Evolutionary conservation across 2,797 vertebrate genomes (phyloP).

Genomic region (Malurus splendens): DNA sequence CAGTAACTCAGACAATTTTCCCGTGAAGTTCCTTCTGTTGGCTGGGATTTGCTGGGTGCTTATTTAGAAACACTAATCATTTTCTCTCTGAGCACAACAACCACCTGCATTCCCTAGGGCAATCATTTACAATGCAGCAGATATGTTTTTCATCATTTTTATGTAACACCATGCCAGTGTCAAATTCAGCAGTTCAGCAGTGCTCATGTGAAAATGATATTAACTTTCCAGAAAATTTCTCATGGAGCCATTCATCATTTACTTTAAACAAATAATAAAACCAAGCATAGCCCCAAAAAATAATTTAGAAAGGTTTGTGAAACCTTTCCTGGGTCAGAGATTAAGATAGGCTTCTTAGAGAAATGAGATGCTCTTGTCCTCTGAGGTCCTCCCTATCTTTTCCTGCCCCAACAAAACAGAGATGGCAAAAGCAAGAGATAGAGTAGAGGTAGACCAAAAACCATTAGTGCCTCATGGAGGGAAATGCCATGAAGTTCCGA

Average conservation of each 20-base stretch:
- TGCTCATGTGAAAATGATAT: not conserved
- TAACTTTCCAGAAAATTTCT: not conserved
- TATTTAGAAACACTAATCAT: not conserved
- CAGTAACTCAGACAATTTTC: not conserved
- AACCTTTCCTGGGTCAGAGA: not conserved
- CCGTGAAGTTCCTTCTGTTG: not conserved
- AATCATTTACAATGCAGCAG: not conserved
- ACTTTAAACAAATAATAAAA: not conserved
- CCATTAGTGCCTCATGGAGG: not conserved
- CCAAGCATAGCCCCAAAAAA: not conserved
- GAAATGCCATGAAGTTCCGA: not conserved
- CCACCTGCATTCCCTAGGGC: not conserved
- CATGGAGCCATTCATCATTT: not conserved
- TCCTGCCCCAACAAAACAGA: not conserved
- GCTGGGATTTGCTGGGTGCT: not conserved
- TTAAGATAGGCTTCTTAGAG: not conserved
- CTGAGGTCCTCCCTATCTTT: not conserved
- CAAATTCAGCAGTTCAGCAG: not conserved
- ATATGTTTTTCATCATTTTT: not conserved
- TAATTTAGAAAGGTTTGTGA: not conserved
- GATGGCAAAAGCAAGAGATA: too few relatives aligned
- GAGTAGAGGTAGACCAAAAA: not conserved
- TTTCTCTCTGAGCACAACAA: not conserved
- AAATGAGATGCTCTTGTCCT: not conserved
- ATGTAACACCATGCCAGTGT: not conserved